Base-by-base conservation (phyloP, 1,140 invertebrate species). In the Drosophila gunungcola region DNA sequence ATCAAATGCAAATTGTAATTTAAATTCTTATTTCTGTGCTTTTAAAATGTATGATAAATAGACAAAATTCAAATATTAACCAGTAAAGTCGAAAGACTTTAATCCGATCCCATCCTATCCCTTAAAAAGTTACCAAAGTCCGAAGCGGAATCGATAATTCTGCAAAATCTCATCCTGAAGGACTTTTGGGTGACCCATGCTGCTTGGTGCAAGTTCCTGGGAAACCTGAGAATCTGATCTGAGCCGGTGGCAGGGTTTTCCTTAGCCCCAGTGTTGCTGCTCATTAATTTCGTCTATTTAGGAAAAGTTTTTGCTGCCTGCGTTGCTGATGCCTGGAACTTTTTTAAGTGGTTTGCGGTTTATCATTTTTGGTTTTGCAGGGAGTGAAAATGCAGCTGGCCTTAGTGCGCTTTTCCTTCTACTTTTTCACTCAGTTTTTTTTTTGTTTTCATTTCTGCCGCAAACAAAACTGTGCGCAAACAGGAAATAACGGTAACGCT, bases 401-500 rank as follows among this genome's bases (percentile, higher is more conserved):
- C 63, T 65, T 38, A 42, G 32, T 51, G 13, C 48, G 10, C 67
- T 65, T 32, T 56, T 53, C 48, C 51, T 38, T 13, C 13, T 9
- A 16, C 7, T 13, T 11, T 39, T 11, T n/a, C 16, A 21, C 16
- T 21, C 13, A 5, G 32, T 11, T 54, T 57, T 25, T 57, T 25
- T 45, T 3, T 7, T 27, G 11, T 11, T 12, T 12, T n/a, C 6
- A 6, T 42, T 39, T 7, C 12, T 36, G 75, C 73, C 68, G 65
- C 84, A 78, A 89, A 89, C 80, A 84, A 72, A 89, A 89, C 85
- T 90, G 77, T 69, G 77, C 77, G 65, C 77, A 80, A 90, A 84
- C 85, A 84, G 84, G 84, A 89, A 89, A 89, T 89, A 90, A 89
- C 80, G 84, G 84, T 89, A 89, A 84, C 84, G 84, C 80, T 84